Base-by-base conservation (phyloP, 1,140 invertebrate species). In the Drosophila ficusphila region DNA sequence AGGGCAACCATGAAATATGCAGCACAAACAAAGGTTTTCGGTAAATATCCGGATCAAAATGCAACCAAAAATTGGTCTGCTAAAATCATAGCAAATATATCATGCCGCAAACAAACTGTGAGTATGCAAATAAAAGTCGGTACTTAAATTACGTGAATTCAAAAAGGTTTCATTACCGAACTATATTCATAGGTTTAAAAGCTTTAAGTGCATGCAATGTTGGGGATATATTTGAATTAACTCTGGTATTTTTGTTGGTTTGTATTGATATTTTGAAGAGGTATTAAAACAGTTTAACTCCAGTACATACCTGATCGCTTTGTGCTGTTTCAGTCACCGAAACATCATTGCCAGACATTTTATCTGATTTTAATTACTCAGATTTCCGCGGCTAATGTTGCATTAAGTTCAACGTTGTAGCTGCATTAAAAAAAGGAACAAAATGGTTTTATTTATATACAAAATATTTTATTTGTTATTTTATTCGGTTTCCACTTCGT, bases 291-390 rank as follows among this genome's bases (percentile, higher is more conserved):
- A 1, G 23, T 4, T 41, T n/a, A 19, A 0, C 9, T 7, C 11
- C 11, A 21, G 46, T 65, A 78, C 83, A 72, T 88, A 88, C 82
- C 82, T 88, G 83, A 88, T 89, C 82, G 70, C 83, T 88, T 54
- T 89, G 82, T 33, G 82, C 83, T 69, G 82, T 88, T 51, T 88
- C 82, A 68, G 83, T 88, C 44, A 75, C 65, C 49, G 82, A 89
- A 57, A 82, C 65, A 82, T 89, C 82, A 56, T 88, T 88, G 54
- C 64, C 78, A 61, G 82, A 88, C 82, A 88, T 88, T 82, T 75
- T 88, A 54, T 68, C 6, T 29, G 36, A 65, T 47, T 73, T 39
- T 38, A 16, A 29, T 60, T 44, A 36, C 7, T 47, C 38, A 51
- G 27, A 14, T 61, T 41, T 46, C 31, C 39, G 39, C 34, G 12